Evolutionary conservation across 92 coral and sea anemone genomes (phyloP), one percentile per base, ranked within the genome.

Genomic region (Scolanthus callimorphus): DNA sequence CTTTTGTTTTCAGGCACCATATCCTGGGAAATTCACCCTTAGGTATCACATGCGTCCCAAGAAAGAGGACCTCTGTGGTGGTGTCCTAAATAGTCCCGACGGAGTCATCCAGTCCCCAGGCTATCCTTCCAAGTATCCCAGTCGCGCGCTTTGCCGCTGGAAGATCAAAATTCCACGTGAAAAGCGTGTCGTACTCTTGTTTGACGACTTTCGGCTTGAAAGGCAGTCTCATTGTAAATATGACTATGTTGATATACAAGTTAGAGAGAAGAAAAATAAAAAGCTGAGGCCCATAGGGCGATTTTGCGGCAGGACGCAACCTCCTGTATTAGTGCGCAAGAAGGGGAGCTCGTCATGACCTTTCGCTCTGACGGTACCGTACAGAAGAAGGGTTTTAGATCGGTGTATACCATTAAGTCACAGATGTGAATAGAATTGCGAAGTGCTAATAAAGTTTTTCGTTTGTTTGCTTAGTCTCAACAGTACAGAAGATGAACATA

Each of bases 321-420:
- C 78, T 8, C 85, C 71, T 0, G 46, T 71, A 2, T 70, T 81
- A 1, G 71, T 73, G 20, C 59, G 72, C 0, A 75, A 9, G 67
- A 74, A 9, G 56, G 70, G 27, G 89, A 81, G 61, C 56, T 86
- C 19, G 48, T 62, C 68, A 43, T 86, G n/a, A 62, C 51, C 3
- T 86, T 86, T 29, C 70, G 51, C 20, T 86, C 95, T 12, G 95
- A 86, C 44, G 79, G 81, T 19, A 81, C 95, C 39, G 86, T 86
- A 13, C 88, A 81, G 25, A 70, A 65, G 58, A 59, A 64, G 12
- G 95, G 95, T 2, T 86, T 86, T 59, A 62, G 75, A 17, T 88
- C 95, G 3, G 60, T 59, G 29, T 80, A 80, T 37, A 55, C 41
- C n/a, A n/a, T n/a, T n/a, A n/a, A n/a, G n/a, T n/a, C n/a, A n/a